A percentile compares a stretch with the other conserved stretches of the same genome.
phyloP scores from a whole-genome alignment of 2,797 vertebrate genomes.

The Alfaro cultratus region DNA sequence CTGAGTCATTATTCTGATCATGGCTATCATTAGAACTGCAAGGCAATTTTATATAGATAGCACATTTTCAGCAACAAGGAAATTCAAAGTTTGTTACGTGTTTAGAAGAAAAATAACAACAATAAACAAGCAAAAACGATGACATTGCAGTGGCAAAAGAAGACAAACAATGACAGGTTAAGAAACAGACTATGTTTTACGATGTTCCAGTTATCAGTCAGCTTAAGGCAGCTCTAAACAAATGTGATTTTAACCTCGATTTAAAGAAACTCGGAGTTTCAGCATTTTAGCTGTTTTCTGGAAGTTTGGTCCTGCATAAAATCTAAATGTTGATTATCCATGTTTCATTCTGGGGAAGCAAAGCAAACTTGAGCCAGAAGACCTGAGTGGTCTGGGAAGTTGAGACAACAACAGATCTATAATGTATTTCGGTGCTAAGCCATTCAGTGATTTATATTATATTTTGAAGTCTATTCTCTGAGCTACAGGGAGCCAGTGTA shows the following conservation, averaged over 20 bases:
- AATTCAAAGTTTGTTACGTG: neutral
- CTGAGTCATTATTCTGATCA: slow-evolving; percentile 14
- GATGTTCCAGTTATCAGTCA: neutral
- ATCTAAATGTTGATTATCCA: no score
- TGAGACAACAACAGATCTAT: no score
- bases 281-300: neutral
- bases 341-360: no score
- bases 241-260: neutral
- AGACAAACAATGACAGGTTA: neutral
- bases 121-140: neutral
- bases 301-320: neutral
- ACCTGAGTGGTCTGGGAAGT: no score
- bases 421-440: no score
- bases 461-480: no score
- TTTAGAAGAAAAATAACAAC: neutral
- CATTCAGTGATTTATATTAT: no score
- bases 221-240: neutral
- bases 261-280: neutral
- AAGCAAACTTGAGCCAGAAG: no score
- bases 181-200: neutral
- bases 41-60: neutral
- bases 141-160: neutral
- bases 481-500: no score
- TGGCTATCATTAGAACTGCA: slow-evolving; percentile 26
- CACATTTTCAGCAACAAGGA: neutral